Percentiles rank a stretch among this genome's conserved stretches.
These are phyloP conservation scores for Zelleria hepariella DNA, from an alignment of 2,888 invertebrate species.

Conservation along the genomic window DNA sequence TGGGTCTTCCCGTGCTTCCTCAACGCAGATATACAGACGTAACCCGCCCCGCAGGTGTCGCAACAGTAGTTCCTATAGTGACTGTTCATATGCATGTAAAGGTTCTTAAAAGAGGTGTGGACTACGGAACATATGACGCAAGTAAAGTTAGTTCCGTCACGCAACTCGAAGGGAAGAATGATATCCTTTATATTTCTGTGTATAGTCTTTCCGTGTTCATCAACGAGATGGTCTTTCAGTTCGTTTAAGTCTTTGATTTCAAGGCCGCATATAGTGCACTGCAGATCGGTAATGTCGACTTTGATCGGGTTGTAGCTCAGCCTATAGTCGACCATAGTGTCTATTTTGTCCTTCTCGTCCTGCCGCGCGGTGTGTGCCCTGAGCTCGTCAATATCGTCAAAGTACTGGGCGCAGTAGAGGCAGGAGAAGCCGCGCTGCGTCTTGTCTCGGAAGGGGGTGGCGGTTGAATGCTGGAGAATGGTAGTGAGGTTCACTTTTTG, in stretches of 20 bases:
- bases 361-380: constrained; percentile 49
- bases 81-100: constrained; percentile 63
- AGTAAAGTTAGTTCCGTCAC: constrained; percentile 46
- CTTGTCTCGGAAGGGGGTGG: constrained; percentile 62
- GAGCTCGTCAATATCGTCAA: constrained; percentile 44
- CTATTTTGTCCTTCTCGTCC: constrained; percentile 54
- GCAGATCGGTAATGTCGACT: constrained; percentile 52
- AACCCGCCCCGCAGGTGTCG: constrained; percentile 56
- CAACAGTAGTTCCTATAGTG: constrained; percentile 64
- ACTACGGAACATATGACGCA: constrained; percentile 56
- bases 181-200: constrained; percentile 59
- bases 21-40: constrained; percentile 59
- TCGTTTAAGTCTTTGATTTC: constrained; percentile 49
- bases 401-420: constrained; percentile 55
- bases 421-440: constrained; percentile 60
- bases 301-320: constrained; percentile 64
- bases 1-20: constrained; percentile 62
- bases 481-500: constrained; percentile 62
- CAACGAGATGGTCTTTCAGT: constrained; percentile 48
- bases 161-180: constrained; percentile 55
- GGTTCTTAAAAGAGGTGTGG: constrained; percentile 58
- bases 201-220: constrained; percentile 47
- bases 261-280: constrained; percentile 44
- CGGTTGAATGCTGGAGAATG: constrained; percentile 63
- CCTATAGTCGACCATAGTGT: constrained; percentile 61